These are phyloP conservation scores for Apodemus speciosus DNA, from an alignment of 2,113 vertebrate species.

Conservation along the genomic window DNA sequence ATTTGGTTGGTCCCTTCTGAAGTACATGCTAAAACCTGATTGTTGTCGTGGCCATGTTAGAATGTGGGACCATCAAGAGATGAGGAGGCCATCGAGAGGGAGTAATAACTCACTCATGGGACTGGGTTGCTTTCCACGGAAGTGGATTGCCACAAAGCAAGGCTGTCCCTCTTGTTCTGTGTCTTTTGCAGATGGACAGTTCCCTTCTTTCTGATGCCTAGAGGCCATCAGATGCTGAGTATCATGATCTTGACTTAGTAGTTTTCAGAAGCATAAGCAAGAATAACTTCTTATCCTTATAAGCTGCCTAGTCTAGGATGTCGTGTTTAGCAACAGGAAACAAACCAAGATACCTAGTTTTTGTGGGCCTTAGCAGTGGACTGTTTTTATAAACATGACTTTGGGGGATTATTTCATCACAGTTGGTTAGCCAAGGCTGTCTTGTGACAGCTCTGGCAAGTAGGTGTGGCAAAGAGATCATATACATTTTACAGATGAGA, in stretches of 20 bases:
- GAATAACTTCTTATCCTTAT: background rate
- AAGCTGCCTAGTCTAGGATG: background rate
- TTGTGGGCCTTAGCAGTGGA: background rate
- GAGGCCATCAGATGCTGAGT: background rate
- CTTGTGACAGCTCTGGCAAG: constrained; percentile 7
- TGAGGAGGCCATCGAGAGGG: background rate
- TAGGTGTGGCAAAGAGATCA: background rate
- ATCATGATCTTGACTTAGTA: background rate
- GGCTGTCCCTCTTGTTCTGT: background rate
- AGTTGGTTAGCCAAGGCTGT: background rate
- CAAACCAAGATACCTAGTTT: background rate
- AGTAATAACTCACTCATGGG: background rate
- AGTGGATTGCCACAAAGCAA: background rate
- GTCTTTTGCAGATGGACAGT: background rate
- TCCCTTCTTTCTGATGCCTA: background rate
- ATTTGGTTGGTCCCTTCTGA: background rate
- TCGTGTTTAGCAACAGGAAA: background rate
- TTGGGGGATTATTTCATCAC: background rate
- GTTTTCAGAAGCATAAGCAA: background rate
- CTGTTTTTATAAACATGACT: constrained; percentile 18
- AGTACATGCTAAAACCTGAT: background rate
- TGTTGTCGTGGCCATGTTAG: background rate
- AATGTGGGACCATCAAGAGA: background rate
- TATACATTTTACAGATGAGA: background rate
- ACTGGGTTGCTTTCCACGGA: background rate